These are phyloP conservation scores for Timandra comae DNA, from an alignment of 2,888 invertebrate genomes.

Conservation along the genomic window DNA sequence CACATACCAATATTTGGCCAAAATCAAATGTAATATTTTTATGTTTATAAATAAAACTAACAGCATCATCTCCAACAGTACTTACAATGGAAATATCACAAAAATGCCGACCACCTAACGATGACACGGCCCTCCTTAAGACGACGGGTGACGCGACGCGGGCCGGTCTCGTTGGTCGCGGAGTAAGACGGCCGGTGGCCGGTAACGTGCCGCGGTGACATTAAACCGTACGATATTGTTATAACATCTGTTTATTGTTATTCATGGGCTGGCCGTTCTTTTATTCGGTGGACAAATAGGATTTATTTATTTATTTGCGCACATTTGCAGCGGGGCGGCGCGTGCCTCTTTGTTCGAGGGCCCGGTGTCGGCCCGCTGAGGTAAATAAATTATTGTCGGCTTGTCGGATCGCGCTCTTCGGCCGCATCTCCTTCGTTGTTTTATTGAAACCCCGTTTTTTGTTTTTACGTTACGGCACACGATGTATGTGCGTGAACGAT, in stretches of 20 bases:
- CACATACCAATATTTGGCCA: too few relatives aligned
- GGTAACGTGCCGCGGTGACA: conserved; percentile 19
- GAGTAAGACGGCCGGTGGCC: conserved; percentile 5
- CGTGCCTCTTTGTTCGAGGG: conserved; percentile 24
- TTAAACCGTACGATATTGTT: conserved; percentile 36
- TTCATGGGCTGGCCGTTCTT: conserved; percentile 36
- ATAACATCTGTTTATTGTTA: conserved; percentile 40
- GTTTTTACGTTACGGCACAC: conserved; percentile 21
- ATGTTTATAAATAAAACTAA: too few relatives aligned
- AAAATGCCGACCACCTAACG: too few relatives aligned
- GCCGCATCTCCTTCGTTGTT: conserved; percentile 27
- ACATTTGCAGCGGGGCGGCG: conserved; percentile 38
- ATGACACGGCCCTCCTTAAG: too few relatives aligned
- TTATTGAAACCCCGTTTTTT: conserved; percentile 24
- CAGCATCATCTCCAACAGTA: too few relatives aligned
- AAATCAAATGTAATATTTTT: too few relatives aligned
- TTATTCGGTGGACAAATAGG: conserved; percentile 29
- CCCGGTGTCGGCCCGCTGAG: conserved; percentile 22
- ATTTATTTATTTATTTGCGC: conserved; percentile 41
- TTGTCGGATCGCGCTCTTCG: conserved; percentile 23
- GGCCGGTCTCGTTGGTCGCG: conserved; percentile 1
- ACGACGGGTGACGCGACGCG: too few relatives aligned
- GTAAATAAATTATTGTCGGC: conserved; percentile 24
- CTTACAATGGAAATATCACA: too few relatives aligned
- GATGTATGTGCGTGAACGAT: conserved; percentile 10